Evolutionary conservation across 1,140 invertebrate genomes (phyloP), one percentile per base, ranked within the genome.

Genomic region (Bombus soroeensis): DNA sequence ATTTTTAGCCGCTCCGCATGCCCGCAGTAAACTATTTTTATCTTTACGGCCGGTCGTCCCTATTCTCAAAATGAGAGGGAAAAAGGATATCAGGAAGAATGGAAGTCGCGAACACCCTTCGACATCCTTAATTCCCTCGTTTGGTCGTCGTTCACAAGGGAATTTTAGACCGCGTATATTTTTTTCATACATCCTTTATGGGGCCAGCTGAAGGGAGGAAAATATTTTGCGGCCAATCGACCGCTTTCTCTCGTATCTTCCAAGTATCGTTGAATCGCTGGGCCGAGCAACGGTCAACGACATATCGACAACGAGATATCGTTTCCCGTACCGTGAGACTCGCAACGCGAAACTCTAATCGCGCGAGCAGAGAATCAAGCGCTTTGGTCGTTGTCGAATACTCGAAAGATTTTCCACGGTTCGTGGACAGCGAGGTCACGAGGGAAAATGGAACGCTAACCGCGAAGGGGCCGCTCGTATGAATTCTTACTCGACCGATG

Each of bases 401-500:
- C 47, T 83, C n/a, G 53, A 59, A 18, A 34, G 68, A 81, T 88
- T 89, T 82, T 80, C 83, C 88, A 76, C 15, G n/a, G 37, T 66
- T 59, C 43, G 32, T 32, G 37, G 71, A 79, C 39, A 57, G 28
- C 73, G 53, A 3, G 32, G 3, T 13, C 41, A 37, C 47, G 12
- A 10, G 3, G 39, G 1, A 53, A 53, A 47, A 70, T 18, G 13
- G 12, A 71, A 86, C 59, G 34, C 6, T 34, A 34, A 43, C 76
- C 41, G 53, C 88, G 43, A 78, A 71, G 53, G 79, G 71, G 41
- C 53, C 75, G 37, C 64, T 32, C 77, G 90, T 93, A 92, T 92
- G 93, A 92, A 94, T 94, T 93, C 91, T 92, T 93, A 93, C 93
- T 93, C 92, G 83, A 90, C 82, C 92, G 87, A 94, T 93, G 90